Evolutionary conservation across 23 tunicate genomes (phyloP).

Genomic region (Phallusia fumigata): DNA sequence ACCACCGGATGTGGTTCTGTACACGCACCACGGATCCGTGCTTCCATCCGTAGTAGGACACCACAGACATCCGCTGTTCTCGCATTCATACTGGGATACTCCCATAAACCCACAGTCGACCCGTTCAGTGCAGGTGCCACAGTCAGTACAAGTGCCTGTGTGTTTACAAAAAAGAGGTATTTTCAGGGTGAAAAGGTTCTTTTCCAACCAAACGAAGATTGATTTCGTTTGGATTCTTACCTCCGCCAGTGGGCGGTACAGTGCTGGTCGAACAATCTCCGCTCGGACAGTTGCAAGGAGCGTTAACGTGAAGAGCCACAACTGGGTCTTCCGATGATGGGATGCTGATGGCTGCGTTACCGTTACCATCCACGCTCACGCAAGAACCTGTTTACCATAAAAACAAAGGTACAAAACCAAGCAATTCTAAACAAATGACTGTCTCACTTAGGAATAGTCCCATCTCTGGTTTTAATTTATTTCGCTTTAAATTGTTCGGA

Average conservation of each 20-base stretch:
- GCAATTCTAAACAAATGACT: no score
- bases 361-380: constrained; percentile 54
- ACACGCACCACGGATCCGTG: constrained; percentile 89
- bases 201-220: no score
- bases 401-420: no score
- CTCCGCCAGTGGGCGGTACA: constrained; percentile 23
- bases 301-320: constrained; percentile 78
- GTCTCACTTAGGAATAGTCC: no score
- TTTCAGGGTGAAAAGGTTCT: no score
- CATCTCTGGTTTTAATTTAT: no score
- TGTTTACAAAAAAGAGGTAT: no score
- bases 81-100: constrained; percentile 44
- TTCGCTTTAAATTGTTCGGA: no score
- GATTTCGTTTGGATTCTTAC: no score
- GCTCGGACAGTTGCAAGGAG: constrained; percentile 51
- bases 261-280: constrained; percentile 46
- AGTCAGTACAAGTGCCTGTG: constrained; percentile 46
- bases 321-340: constrained; percentile 36
- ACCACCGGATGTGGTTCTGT: constrained; percentile 28
- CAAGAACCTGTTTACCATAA: constrained; percentile 45
- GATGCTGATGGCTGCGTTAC: constrained; percentile 55
- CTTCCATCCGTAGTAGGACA: constrained; percentile 50
- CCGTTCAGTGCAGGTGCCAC: constrained; percentile 38
- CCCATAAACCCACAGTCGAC: constrained; percentile 89
- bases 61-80: constrained; percentile 80